Evolutionary conservation across 2,797 vertebrate species (phyloP), one percentile per base, ranked within the genome.

Genomic region (Pelodytes ibericus): DNA sequence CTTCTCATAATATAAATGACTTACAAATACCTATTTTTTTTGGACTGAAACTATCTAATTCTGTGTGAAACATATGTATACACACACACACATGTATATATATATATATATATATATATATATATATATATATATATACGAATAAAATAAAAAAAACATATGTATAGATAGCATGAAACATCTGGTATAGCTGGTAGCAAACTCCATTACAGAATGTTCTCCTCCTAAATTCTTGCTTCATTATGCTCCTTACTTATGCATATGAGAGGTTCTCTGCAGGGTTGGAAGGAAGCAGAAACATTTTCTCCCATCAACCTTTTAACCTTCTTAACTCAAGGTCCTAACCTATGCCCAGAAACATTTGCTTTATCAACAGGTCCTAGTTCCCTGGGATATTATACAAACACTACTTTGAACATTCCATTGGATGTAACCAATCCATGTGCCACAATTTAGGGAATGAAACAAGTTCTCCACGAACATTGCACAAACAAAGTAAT

Each of bases 231-330:
- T 44, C 18, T 44, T 16, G 6, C n/a, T 15, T 4, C 41, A 15
- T 15, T 44, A n/a, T n/a, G n/a, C 11, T 44, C 18, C 3, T 11
- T 36, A 36, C 33, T 36, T 36, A 36, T 5, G 11, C 5, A 11
- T 36, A 36, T 58, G 33, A 18, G 53, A 41, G 51, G 31, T 39
- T 39, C 31, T 65, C 27, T 30, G 3, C 49, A 36, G 11, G 47
- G 44, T 10, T 31, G 4, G 47, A 36, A 63, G 26, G 30, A 66
- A 56, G n/a, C 44, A 41, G 33, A 47, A 59, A 56, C 41, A 33
- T 39, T 62, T 51, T 78, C 31, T 62, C 63, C 58, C 56, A 69
- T 69, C 57, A 74, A 74, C 71, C 77, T 63, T 79, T 69, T 79
- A 74, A 79, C 77, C 77, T 73, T 44, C 49, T 58, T 31, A 33